Percentiles rank a stretch among this genome's conserved stretches.
Conservation (phyloP, 2,797 vertebrate genomes). For the Chrosomus eos region DNA sequence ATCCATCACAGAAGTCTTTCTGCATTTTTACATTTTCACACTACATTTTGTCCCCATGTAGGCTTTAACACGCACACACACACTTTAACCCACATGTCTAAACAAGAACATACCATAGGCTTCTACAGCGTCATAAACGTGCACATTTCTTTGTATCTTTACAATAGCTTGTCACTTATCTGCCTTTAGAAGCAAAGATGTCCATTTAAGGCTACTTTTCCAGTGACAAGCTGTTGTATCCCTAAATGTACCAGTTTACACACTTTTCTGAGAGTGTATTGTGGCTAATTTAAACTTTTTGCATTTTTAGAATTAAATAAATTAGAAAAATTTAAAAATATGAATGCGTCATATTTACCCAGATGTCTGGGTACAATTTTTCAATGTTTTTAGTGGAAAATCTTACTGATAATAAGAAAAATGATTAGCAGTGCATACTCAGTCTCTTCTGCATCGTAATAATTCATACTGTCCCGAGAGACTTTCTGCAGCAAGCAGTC, state of each 20-base stretch:
- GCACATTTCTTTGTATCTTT: too few relatives aligned
- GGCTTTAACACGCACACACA: neutral
- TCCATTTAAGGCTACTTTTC: neutral
- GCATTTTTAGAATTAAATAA: neutral
- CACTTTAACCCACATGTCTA: neutral
- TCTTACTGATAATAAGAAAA: neutral
- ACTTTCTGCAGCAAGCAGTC: conserved; percentile 25
- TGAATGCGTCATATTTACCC: neutral
- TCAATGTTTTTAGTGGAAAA: neutral
- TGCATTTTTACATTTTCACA: neutral
- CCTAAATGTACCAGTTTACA: neutral
- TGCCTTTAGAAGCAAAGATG: neutral
- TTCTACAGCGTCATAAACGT: neutral
- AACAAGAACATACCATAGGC: neutral
- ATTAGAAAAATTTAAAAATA: neutral
- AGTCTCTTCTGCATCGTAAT: conserved; percentile 27
- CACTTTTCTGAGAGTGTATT: neutral
- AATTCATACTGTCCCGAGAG: conserved; percentile 11
- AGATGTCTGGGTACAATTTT: neutral
- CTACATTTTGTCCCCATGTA: too few relatives aligned
- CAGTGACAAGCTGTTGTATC: neutral
- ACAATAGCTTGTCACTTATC: too few relatives aligned
- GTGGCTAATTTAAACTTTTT: neutral
- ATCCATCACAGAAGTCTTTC: too few relatives aligned
- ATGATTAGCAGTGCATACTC: neutral